Conservation (phyloP, 2,797 vertebrate genomes). For the Cirrhinus mrigala region DNA sequence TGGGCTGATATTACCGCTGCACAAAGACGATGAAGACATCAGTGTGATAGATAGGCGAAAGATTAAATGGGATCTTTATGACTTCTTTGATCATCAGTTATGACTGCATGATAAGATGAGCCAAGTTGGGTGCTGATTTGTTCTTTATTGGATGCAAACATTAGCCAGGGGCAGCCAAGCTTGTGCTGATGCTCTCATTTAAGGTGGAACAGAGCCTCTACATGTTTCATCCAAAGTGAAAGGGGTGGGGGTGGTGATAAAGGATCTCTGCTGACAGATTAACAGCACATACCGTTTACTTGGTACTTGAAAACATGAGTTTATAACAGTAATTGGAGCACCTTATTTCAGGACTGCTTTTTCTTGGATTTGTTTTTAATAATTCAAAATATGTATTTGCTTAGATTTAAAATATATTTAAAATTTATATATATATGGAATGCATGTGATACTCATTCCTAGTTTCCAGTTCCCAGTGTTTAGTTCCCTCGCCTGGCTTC, state of each 20-base stretch:
- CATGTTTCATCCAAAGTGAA: not conserved
- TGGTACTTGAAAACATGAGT: not conserved
- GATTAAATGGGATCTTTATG: conserved; percentile 96
- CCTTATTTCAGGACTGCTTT: not conserved
- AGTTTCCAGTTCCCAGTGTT: too few species aligned
- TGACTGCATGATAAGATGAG: conserved; percentile 88
- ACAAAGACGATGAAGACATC: conserved; percentile 88
- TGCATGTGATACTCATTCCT: not conserved
- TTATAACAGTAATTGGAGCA: not conserved
- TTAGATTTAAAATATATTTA: not conserved
- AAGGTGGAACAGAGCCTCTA: conserved; percentile 82
- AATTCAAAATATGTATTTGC: not conserved
- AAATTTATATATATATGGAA: not conserved
- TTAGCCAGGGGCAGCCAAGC: conserved; percentile 83
- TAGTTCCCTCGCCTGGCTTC: too few species aligned
- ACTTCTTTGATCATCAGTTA: conserved; percentile 91
- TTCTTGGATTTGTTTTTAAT: not conserved
- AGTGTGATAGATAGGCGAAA: conserved; percentile 88
- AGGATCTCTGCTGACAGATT: not conserved
- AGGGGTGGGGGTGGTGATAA: not conserved
- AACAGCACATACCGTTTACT: not conserved
- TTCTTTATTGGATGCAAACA: conserved; percentile 89
- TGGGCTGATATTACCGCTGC: conserved; percentile 92
- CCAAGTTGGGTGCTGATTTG: conserved; percentile 85
- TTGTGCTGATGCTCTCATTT: conserved; percentile 81